Base-by-base conservation (phyloP, 2,113 vertebrate genomes). In the Cettia cetti region DNA sequence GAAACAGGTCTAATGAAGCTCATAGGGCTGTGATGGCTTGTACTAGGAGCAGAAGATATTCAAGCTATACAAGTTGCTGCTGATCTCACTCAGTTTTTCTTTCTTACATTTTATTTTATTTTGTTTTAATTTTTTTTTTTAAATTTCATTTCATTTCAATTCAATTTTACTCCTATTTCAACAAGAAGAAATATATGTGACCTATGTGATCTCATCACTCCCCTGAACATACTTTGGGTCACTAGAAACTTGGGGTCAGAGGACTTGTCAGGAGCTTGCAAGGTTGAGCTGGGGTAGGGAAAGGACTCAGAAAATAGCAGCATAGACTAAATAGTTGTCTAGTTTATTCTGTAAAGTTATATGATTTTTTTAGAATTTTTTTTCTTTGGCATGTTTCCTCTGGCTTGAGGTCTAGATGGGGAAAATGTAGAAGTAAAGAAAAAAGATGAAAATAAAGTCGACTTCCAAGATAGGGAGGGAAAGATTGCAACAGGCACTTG, bases 401-500 rank as follows among this genome's bases (percentile, higher is more conserved):
- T 91, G 39, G 24, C 13, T 91, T 82, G 45, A 80, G 27, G 24
- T 69, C 37, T 78, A 71, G 28, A 89, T 37, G 12, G 33, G 23
- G 42, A 59, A 79, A 75, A 61, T 1, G 2, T 1, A 50, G 20
- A 78, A 82, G 24, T 63, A 92, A 95, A 95, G 84, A 64, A 39
- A 95, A 91, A 53, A 81, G 54, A 75, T 31, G 2, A 76, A 95
- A 64, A 96, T 91, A 88, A 93, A 81, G 23, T 54, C 2, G 8
- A 77, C 13, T 94, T 91, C 71, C 54, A 95, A 79, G 74, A 85
- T 15, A 50, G 28, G 37, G 95, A 88, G 37, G 50, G 52, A 96
- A 95, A 71, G 66, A 86, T 86, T 72, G 68, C 83, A 95, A 54
- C 56, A 94, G 54, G 61, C 89, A 59, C 80, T 97, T 94, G 95